A percentile compares a stretch with the other conserved stretches of the same genome.
Conservation (phyloP, 2,888 invertebrate genomes). For the Teleiodes luculella region DNA sequence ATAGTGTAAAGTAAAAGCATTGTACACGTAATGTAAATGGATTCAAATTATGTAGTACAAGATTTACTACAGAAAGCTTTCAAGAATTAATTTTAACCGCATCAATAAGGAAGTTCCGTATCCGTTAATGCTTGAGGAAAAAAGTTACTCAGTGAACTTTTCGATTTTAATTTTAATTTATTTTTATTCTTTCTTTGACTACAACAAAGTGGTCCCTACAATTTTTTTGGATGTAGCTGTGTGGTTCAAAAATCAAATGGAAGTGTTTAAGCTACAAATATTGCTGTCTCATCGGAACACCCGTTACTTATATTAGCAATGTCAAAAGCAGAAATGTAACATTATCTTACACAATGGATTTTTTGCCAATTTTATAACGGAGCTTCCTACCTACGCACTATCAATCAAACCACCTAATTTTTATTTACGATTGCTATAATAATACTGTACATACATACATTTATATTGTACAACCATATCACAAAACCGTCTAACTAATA, state of each 20-base stretch:
- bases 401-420: not conserved
- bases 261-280: not conserved
- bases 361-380: slow-evolving; percentile 16
- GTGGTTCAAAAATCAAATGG: slow-evolving; percentile 9
- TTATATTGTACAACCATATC: no score
- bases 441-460: no score
- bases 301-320: slow-evolving; percentile 14
- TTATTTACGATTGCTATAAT: no score
- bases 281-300: slow-evolving; percentile 14
- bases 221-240: no score
- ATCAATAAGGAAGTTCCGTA: not conserved
- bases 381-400: not conserved
- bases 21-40: no score
- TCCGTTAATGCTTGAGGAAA: no score
- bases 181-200: no score
- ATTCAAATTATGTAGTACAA: not conserved
- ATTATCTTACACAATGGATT: slow-evolving; percentile 11
- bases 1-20: no score
- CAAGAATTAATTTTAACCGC: not conserved
- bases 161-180: no score
- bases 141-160: no score
- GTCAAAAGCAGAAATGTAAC: slow-evolving; percentile 12
- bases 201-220: no score
- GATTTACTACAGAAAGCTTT: not conserved
- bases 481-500: no score